Evolutionary conservation across 2,113 vertebrate species (phyloP).

Genomic region (zebrafish (Danio rerio)): GRCz12tu NC_133177.1:28982001-28982500

Average conservation of each 20-base stretch:
- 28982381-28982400: too few species aligned
- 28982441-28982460: too few species aligned
- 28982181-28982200: background rate
- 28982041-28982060: slow-evolving; percentile 34
- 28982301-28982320: too few species aligned
- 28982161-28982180: background rate
- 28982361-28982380: too few species aligned
- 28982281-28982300: background rate
- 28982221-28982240: background rate
- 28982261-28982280: background rate
- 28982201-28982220: background rate
- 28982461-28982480: too few species aligned
- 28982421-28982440: too few species aligned
- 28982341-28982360: too few species aligned
- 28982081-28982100: slow-evolving; percentile 28
- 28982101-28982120: background rate
- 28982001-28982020: slow-evolving; percentile 31
- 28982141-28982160: background rate
- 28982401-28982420: too few species aligned
- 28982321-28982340: too few species aligned
- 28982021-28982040: slow-evolving; percentile 43
- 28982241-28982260: background rate
- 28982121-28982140: background rate
- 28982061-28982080: slow-evolving; percentile 47
- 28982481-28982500: too few species aligned